A percentile compares a stretch with the other conserved stretches of the same genome.
Conservation (phyloP, 2,797 vertebrate species). For the Anguilla megastoma region DNA sequence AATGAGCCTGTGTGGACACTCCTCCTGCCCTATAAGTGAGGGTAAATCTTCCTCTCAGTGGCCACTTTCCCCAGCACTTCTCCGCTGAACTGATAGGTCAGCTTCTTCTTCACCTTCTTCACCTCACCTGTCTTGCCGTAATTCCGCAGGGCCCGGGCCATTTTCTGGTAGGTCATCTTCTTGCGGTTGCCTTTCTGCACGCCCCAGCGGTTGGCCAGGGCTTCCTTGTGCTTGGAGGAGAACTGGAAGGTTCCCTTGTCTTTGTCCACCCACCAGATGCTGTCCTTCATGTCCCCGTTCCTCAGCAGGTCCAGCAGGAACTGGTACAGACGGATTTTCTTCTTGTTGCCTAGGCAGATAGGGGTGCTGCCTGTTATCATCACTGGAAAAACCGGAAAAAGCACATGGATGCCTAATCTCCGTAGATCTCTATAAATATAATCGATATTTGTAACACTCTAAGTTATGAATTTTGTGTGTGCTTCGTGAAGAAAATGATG, state of each 20-base stretch:
- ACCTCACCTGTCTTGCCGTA: conserved; percentile 99
- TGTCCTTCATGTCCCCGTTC: conserved; percentile 97
- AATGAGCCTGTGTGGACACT: neutral
- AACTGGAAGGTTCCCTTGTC: conserved; percentile 99
- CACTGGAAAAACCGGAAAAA: neutral
- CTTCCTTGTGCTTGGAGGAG: conserved; percentile 99
- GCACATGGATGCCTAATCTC: neutral
- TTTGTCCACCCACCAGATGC: conserved; percentile 99
- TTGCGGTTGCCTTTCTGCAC: conserved; percentile 98
- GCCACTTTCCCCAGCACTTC: conserved; percentile 88
- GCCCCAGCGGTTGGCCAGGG: conserved; percentile 92
- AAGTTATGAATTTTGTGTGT: neutral
- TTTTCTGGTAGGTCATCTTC: conserved; percentile 99
- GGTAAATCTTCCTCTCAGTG: conserved; percentile 82
- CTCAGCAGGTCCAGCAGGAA: conserved; percentile 95
- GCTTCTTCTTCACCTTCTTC: conserved; percentile 98
- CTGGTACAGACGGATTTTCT: conserved; percentile 98
- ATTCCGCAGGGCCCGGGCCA: conserved; percentile 96
- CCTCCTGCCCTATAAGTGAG: conserved; percentile 64
- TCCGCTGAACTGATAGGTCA: conserved; percentile 99
- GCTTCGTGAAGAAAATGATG: neutral
- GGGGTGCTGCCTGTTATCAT: neutral
- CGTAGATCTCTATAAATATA: neutral
- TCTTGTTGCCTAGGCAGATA: conserved; percentile 85
- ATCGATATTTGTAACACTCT: neutral